These are phyloP conservation scores for Cyclura pinguis DNA, from an alignment of 2,797 vertebrate species.

Conservation along the genomic window DNA sequence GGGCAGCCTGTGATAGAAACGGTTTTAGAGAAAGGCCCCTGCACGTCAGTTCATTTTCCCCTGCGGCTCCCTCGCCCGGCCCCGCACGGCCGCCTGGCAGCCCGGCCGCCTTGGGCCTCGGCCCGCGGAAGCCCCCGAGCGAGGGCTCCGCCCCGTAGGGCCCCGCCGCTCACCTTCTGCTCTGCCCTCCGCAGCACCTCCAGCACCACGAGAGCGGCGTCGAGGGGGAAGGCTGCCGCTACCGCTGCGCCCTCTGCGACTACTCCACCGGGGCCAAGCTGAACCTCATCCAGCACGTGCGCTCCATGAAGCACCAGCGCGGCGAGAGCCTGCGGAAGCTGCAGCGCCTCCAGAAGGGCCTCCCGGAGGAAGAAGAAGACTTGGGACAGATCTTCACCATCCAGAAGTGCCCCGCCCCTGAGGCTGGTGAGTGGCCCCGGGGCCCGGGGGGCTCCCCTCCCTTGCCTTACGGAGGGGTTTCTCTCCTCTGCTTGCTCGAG, in stretches of 20 bases:
- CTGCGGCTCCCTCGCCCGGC: neutral
- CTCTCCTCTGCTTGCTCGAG: neutral
- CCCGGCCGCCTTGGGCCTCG: neutral
- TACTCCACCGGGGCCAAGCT: slow-evolving; percentile 99
- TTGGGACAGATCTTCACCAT: slow-evolving; percentile 98
- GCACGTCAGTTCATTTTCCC: neutral
- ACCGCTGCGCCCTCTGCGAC: slow-evolving; percentile 96
- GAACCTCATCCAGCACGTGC: slow-evolving; percentile 98
- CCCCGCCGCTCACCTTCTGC: slow-evolving; percentile 7
- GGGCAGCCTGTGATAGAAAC: no score
- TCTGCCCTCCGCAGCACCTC: slow-evolving; percentile 88
- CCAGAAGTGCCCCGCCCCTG: slow-evolving; percentile 90
- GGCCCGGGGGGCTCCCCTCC: neutral
- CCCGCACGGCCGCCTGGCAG: neutral
- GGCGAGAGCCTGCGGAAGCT: slow-evolving; percentile 97
- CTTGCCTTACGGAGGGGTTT: neutral
- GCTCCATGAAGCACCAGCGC: slow-evolving; percentile 99
- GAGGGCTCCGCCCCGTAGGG: neutral
- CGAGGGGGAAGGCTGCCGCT: slow-evolving; percentile 96
- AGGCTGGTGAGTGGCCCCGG: slow-evolving; percentile 86
- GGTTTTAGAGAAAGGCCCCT: neutral
- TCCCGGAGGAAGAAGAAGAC: slow-evolving; percentile 95
- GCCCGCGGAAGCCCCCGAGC: neutral
- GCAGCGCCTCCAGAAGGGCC: slow-evolving; percentile 95
- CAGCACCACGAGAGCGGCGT: slow-evolving; percentile 95